A percentile compares a stretch with the other conserved stretches of the same genome.
Conservation (phyloP, 1,140 invertebrate genomes). For the Nixonia krombeini region DNA sequence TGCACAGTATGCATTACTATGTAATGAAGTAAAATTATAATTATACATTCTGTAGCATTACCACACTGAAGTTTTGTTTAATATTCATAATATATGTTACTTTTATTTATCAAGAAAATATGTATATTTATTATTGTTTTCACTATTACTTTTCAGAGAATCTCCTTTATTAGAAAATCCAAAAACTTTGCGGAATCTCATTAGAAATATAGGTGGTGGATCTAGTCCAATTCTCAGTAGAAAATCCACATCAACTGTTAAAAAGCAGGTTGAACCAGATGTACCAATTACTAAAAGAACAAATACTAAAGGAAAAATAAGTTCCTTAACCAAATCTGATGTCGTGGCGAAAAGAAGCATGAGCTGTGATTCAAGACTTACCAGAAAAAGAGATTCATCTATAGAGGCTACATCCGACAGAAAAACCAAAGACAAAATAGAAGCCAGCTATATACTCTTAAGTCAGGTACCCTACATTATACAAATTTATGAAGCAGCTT, state of each 20-base stretch:
- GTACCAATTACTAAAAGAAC: slow-evolving; percentile 58
- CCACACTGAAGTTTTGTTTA: too few species aligned
- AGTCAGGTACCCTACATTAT: slow-evolving; percentile 60
- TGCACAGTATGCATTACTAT: too few species aligned
- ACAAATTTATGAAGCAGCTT: neutral
- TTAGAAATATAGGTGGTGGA: slow-evolving; percentile 83
- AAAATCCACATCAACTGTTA: slow-evolving; percentile 71
- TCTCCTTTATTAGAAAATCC: slow-evolving; percentile 71
- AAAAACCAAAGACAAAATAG: slow-evolving; percentile 67
- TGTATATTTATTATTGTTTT: neutral
- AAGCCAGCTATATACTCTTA: slow-evolving; percentile 66
- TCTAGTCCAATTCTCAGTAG: slow-evolving; percentile 84
- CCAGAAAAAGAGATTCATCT: slow-evolving; percentile 69
- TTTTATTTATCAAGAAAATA: too few species aligned
- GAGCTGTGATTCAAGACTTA: slow-evolving; percentile 69
- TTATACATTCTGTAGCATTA: too few species aligned
- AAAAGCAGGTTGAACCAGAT: slow-evolving; percentile 62
- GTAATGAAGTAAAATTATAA: too few species aligned
- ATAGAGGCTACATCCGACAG: slow-evolving; percentile 65
- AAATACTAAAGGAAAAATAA: slow-evolving; percentile 64
- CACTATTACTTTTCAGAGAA: slow-evolving; percentile 72
- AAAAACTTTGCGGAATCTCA: slow-evolving; percentile 81
- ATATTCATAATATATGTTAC: too few species aligned
- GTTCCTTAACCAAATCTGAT: slow-evolving; percentile 65
- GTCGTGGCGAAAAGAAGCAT: slow-evolving; percentile 65